phyloP scores from a whole-genome alignment of 2,888 invertebrate species.

The Tetramorium bicarinatum region DNA sequence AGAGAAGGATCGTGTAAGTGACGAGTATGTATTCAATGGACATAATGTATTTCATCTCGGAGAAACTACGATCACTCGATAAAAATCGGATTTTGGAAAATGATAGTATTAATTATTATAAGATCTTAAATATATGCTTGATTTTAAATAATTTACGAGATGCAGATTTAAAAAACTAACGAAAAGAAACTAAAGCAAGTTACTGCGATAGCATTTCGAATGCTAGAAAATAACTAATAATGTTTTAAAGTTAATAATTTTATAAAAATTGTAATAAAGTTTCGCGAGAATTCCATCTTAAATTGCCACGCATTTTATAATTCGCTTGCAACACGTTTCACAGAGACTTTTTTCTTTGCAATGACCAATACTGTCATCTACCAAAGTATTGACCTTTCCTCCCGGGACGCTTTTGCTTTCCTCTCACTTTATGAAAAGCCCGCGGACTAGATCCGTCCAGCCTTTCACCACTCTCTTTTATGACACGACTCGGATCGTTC shows the following conservation, averaged over 20 bases:
- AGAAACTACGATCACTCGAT: slow-evolving; percentile 41
- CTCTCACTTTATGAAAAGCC: slow-evolving; percentile 40
- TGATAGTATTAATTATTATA: not conserved
- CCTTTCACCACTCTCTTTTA: slow-evolving; percentile 40
- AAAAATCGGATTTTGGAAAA: slow-evolving; percentile 53
- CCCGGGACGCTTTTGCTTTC: slow-evolving; percentile 17
- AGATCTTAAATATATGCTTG: not conserved
- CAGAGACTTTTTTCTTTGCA: not conserved
- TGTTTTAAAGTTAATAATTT: not conserved
- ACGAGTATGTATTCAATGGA: slow-evolving; percentile 52
- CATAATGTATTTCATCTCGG: slow-evolving; percentile 42
- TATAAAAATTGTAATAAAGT: not conserved
- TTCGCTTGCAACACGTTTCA: not conserved
- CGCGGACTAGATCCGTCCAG: slow-evolving; percentile 28
- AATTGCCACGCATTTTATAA: not conserved
- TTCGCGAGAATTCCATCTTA: slow-evolving; percentile 12
- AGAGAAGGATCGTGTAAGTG: not conserved
- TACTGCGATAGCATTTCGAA: not conserved
- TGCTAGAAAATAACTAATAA: not conserved
- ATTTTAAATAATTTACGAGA: not conserved
- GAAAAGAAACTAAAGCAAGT: not conserved
- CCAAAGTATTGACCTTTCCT: slow-evolving; percentile 32
- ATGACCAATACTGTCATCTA: slow-evolving; percentile 23
- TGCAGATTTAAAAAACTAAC: not conserved
- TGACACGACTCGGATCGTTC: slow-evolving; percentile 21